A percentile compares a stretch with the other conserved stretches of the same genome.
These are phyloP conservation scores for Bombus breviceps DNA, from an alignment of 1,140 invertebrate genomes.

Conservation along the genomic window DNA sequence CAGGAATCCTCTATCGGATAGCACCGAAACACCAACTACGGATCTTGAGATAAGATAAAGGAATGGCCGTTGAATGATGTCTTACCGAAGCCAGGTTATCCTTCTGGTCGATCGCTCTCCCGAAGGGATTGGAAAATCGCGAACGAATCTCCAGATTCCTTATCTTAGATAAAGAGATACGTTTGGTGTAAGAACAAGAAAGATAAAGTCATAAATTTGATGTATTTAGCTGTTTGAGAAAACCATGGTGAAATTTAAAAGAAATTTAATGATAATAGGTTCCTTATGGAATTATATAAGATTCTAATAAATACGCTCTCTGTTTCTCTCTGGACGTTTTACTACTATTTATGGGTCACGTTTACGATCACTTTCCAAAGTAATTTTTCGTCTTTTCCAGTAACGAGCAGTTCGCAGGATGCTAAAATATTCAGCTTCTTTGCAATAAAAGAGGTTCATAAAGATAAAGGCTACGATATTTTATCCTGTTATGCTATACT, in stretches of 20 bases:
- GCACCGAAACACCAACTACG: conserved; percentile 30
- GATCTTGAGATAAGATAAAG: conserved; percentile 62
- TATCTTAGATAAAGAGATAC: not conserved
- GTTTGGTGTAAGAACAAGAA: not conserved
- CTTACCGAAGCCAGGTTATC: conserved; percentile 13
- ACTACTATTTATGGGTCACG: no score
- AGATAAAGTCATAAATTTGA: not conserved
- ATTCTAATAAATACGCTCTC: not conserved
- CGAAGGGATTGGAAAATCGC: conserved; percentile 28
- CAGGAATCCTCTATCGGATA: conserved; percentile 48
- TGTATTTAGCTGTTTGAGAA: not conserved
- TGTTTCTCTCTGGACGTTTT: no score
- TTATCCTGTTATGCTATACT: no score
- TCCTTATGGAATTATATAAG: not conserved
- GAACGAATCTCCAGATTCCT: not conserved
- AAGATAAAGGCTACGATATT: no score
- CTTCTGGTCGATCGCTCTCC: conserved; percentile 5
- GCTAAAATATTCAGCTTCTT: no score
- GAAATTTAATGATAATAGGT: not conserved
- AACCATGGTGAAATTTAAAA: not conserved
- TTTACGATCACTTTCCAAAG: no score
- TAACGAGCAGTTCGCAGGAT: no score
- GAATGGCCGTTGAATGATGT: conserved; percentile 34
- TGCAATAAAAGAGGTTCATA: no score
- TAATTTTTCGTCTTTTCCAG: no score